Conservation (phyloP, 2,797 vertebrate genomes). For the Danio jaintianensis region DNA sequence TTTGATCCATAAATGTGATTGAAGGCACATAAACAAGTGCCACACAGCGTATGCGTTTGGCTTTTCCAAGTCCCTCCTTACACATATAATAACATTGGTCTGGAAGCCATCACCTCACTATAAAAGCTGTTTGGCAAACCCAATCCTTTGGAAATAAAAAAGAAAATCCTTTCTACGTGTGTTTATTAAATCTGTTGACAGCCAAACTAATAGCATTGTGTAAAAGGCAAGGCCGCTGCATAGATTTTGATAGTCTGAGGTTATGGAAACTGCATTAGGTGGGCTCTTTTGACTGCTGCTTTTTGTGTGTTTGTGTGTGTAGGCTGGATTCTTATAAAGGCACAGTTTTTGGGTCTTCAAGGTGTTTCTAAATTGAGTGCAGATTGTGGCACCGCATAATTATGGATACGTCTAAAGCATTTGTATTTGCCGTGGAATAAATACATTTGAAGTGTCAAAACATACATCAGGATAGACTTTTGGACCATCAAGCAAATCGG, state of each 20-base stretch:
- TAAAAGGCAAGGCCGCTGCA: conserved; percentile 17
- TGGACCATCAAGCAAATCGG: not conserved
- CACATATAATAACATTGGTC: conserved; percentile 30
- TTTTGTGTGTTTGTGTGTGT: not conserved
- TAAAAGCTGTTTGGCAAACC: conserved; percentile 55
- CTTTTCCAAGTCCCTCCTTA: conserved; percentile 19
- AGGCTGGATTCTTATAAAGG: not conserved
- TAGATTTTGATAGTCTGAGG: conserved; percentile 52
- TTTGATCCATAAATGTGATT: conserved; percentile 43
- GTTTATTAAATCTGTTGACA: conserved; percentile 52
- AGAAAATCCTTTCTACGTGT: conserved; percentile 34
- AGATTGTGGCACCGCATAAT: conserved; percentile 8
- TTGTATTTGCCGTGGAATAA: not conserved
- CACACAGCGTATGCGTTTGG: conserved; percentile 54
- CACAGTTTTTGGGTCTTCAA: conserved; percentile 12
- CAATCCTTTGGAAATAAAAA: conserved; percentile 48
- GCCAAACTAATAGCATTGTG: conserved; percentile 53
- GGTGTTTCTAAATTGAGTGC: conserved; percentile 50
- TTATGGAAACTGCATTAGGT: conserved; percentile 53
- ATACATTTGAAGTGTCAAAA: not conserved
- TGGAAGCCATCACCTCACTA: conserved; percentile 44
- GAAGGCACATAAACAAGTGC: conserved; percentile 63
- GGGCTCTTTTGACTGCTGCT: conserved; percentile 21
- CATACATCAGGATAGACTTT: too few relatives aligned
- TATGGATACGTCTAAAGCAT: not conserved